These are phyloP conservation scores for Yponomeuta malinellus DNA, from an alignment of 2,888 invertebrate species.

Conservation along the genomic window DNA sequence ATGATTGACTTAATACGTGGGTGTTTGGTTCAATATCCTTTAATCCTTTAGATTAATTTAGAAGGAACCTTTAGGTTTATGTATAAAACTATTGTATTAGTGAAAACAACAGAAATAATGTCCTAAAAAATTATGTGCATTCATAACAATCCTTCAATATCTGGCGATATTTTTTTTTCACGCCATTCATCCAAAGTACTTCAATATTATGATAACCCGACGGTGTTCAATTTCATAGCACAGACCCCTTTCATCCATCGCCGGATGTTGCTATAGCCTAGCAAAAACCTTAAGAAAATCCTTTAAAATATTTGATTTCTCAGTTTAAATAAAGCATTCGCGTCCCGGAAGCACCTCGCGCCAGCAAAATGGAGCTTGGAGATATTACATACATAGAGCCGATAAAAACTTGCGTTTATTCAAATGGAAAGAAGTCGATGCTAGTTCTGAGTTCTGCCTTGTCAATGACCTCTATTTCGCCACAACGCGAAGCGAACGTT, in stretches of 20 bases:
- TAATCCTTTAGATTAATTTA: not conserved
- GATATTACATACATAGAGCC: constrained; percentile 11
- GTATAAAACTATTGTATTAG: not conserved
- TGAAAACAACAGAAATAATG: too few relatives aligned
- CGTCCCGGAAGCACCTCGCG: constrained; percentile 10
- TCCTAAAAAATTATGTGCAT: too few relatives aligned
- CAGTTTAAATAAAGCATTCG: constrained; percentile 7
- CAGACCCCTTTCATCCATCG: constrained; percentile 2
- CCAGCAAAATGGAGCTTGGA: constrained; percentile 8
- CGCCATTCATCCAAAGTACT: constrained; percentile 2
- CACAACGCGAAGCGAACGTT: constrained; percentile 41
- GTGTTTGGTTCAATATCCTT: not conserved
- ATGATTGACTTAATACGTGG: not conserved
- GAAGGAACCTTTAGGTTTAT: too few relatives aligned
- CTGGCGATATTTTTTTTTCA: not conserved
- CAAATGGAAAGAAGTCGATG: constrained; percentile 43
- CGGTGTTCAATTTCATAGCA: constrained; percentile 5
- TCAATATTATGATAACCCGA: constrained; percentile 1
- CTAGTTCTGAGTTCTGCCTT: constrained; percentile 64
- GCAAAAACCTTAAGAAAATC: not conserved
- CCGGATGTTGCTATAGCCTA: constrained; percentile 5
- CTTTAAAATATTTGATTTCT: not conserved
- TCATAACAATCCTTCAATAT: too few relatives aligned
- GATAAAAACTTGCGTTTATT: constrained; percentile 30
- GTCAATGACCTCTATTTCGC: constrained; percentile 73